Base-by-base conservation (phyloP, 2,888 invertebrate genomes). In the Eutolmus rufibarbis region DNA sequence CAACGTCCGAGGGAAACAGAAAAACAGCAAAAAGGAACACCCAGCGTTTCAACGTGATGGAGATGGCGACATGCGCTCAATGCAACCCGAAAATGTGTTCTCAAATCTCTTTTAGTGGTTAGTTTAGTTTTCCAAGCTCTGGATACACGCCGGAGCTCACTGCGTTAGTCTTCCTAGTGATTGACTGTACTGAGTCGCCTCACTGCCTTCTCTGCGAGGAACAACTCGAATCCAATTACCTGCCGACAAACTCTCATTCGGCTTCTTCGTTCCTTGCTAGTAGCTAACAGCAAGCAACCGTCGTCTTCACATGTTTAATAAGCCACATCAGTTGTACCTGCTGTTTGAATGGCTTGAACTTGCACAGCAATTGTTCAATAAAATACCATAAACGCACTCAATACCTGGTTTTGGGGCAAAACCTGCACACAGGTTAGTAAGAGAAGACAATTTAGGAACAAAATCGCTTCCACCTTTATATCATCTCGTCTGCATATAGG, bases 61-160 rank as follows among this genome's bases (percentile, higher is more conserved):
- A 74, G 84, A 66, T 37, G 84, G 84, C 84, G 74, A 84, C 84
- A 84, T 84, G 84, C 84, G 84, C 84, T 84, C 66, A 84, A 43
- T 84, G 84, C 84, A 84, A 43, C 74, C 84, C 84, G 74, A 84
- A 84, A 84, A 74, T 66, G 82, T 56, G 74, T 84, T 84, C 66
- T 4, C 84, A 84, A 84, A 84, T 84, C 84, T 84, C 81, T 84
- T 84, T 84, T 84, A 66, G 84, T 84, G 84, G 84, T 84, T 84
- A 84, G 84, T 57, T 66, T 66, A 84, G 84, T 84, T 74, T 84
- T 14, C 23, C 19, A 28, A 31, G 37, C 8, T 14, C 57, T 43
- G 34, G 19, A 28, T 66, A 66, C 66, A 66, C 56, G 31, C 16
- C 56, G 51, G 76, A 56, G 81, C 19, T 81, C 81, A 5, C 28